Percentiles rank a stretch among this genome's conserved stretches.
phyloP scores from a whole-genome alignment of 2,888 invertebrate genomes.

The Hirtodrosophila alboralis region DNA sequence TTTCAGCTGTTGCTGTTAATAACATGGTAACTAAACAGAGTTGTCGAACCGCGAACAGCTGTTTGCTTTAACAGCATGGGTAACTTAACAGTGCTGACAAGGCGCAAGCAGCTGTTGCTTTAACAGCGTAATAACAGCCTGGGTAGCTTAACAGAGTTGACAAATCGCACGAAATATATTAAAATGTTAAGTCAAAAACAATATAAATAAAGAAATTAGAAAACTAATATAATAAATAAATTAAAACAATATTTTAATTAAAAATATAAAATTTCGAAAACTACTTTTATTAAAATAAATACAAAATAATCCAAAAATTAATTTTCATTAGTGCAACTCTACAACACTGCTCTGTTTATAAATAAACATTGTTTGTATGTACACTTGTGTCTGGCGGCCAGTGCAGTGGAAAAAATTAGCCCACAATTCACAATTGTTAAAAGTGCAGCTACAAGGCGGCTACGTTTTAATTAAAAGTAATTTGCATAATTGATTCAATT shows the following conservation, averaged over 20 bases:
- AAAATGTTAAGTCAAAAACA: background rate
- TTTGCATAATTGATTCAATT: conserved; percentile 66
- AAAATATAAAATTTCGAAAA: background rate
- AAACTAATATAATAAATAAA: background rate
- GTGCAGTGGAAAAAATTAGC: conserved; percentile 33
- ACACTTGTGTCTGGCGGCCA: conserved; percentile 40
- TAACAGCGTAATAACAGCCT: too few relatives aligned
- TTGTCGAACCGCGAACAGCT: too few relatives aligned
- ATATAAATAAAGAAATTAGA: conserved; percentile 1
- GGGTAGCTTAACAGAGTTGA: conserved; percentile 8
- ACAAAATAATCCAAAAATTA: background rate
- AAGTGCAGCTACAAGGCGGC: conserved; percentile 47
- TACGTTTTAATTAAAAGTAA: conserved; percentile 71
- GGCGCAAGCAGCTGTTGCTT: background rate
- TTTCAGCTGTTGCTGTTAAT: conserved; percentile 39
- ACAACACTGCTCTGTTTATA: conserved; percentile 46
- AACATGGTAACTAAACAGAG: too few relatives aligned
- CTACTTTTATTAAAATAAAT: background rate
- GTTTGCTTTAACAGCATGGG: conserved; percentile 12
- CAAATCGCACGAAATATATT: background rate
- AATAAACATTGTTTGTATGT: conserved; percentile 61
- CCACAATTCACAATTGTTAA: conserved; percentile 40
- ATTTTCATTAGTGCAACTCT: background rate
- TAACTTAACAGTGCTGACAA: conserved; percentile 18
- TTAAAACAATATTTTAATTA: too few relatives aligned